Conservation (phyloP, 1,140 invertebrate species). For the Eubasilissa regina region DNA sequence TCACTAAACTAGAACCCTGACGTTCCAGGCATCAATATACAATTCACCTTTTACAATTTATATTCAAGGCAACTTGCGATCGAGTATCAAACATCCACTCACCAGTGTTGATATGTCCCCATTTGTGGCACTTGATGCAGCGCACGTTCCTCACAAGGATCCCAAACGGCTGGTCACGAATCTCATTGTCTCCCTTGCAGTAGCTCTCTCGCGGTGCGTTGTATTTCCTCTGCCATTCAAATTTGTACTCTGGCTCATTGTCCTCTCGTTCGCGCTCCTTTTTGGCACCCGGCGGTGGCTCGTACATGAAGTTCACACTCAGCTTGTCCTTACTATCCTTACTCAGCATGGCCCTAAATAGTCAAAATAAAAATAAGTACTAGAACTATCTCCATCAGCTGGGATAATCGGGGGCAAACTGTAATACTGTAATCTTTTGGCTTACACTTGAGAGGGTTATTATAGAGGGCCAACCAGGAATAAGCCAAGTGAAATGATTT, state of each 20-base stretch:
- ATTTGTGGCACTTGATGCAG: constrained; percentile 99
- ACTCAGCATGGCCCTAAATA: constrained; percentile 90
- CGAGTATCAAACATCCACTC: constrained; percentile 55
- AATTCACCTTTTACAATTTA: too few relatives aligned
- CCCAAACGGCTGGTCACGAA: constrained; percentile 98
- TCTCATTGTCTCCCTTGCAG: constrained; percentile 95
- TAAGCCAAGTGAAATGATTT: too few relatives aligned
- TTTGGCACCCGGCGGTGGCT: constrained; percentile 97
- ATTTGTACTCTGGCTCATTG: constrained; percentile 97
- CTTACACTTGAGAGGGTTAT: too few relatives aligned
- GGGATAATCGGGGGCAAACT: too few relatives aligned
- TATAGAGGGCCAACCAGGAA: too few relatives aligned
- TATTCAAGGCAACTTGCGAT: too few relatives aligned
- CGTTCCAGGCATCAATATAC: too few relatives aligned
- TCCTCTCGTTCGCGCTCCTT: constrained; percentile 93
- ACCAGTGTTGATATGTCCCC: constrained; percentile 99
- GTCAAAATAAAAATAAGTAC: background rate
- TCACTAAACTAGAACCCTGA: too few relatives aligned
- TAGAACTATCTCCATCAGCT: too few relatives aligned
- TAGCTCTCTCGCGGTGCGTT: constrained; percentile 98
- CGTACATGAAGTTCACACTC: constrained; percentile 99
- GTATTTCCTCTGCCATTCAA: constrained; percentile 99
- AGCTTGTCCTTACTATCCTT: constrained; percentile 99
- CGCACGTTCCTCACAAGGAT: constrained; percentile 97
- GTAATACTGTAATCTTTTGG: too few relatives aligned